phyloP scores from a whole-genome alignment of 2,888 invertebrate species.

The Portevinia maculata region DNA sequence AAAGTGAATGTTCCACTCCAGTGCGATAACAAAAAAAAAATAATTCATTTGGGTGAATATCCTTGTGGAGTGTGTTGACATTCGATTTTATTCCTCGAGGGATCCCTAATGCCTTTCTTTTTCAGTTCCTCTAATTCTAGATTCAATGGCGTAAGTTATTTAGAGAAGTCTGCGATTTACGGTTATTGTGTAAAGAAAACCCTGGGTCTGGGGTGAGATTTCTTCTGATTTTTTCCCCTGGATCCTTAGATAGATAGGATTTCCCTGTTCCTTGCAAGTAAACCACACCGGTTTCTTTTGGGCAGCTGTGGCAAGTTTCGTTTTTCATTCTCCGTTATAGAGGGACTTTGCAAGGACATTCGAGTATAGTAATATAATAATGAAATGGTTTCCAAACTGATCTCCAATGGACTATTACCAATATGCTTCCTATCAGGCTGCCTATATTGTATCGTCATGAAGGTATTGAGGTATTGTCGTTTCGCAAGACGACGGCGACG shows the following conservation, averaged over 20 bases:
- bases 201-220: constrained; percentile 31
- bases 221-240: constrained; percentile 34
- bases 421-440: constrained; percentile 60
- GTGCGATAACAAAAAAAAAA: constrained; percentile 32
- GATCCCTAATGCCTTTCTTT: constrained; percentile 33
- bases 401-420: constrained; percentile 66
- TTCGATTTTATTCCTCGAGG: constrained; percentile 58
- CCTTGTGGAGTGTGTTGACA: constrained; percentile 54
- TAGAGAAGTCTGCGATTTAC: constrained; percentile 59
- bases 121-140: constrained; percentile 43
- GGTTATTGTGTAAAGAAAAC: constrained; percentile 55
- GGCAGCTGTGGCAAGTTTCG: constrained; percentile 69
- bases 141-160: constrained; percentile 52
- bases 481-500: constrained; percentile 45
- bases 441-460: constrained; percentile 35
- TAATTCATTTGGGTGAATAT: constrained; percentile 30
- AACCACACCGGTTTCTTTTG: constrained; percentile 61
- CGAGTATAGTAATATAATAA: constrained; percentile 45
- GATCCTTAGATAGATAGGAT: constrained; percentile 17
- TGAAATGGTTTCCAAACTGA: constrained; percentile 51
- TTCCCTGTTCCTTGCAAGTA: constrained; percentile 43
- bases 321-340: constrained; percentile 63
- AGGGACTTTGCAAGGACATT: constrained; percentile 11
- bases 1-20: constrained; percentile 56
- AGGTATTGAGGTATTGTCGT: constrained; percentile 8